Percentiles rank a stretch among this genome's conserved stretches.
These are phyloP conservation scores for Acromyrmex charruanus DNA, from an alignment of 1,140 invertebrate genomes.

Conservation along the genomic window DNA sequence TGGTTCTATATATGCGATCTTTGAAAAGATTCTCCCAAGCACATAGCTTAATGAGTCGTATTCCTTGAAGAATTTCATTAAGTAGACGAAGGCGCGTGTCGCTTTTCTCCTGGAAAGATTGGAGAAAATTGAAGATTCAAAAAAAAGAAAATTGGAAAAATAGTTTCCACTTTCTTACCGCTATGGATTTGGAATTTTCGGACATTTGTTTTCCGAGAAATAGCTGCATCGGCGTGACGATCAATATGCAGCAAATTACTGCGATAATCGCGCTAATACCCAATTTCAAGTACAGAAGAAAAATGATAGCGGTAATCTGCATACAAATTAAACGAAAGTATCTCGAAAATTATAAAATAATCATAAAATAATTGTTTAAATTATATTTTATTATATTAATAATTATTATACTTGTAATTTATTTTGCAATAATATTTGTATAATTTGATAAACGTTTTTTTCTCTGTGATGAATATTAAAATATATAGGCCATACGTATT, in stretches of 20 bases:
- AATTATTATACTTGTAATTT: no score
- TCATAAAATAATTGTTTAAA: no score
- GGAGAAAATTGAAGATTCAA: not conserved
- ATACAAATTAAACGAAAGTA: conserved; percentile 23
- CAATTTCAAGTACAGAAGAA: conserved; percentile 91
- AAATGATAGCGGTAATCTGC: conserved; percentile 91
- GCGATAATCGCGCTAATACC: conserved; percentile 93
- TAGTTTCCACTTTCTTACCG: conserved; percentile 86
- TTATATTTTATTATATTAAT: no score
- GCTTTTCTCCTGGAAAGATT: conserved; percentile 87
- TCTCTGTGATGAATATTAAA: not conserved
- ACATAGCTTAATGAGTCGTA: conserved; percentile 93
- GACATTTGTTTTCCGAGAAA: conserved; percentile 91
- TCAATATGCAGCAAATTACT: conserved; percentile 89
- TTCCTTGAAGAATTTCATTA: conserved; percentile 93
- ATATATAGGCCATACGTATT: conserved; percentile 14
- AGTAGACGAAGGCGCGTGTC: conserved; percentile 92
- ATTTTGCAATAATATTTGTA: not conserved
- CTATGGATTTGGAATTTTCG: conserved; percentile 89
- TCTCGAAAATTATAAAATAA: no score
- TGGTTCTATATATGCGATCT: conserved; percentile 88
- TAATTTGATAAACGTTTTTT: not conserved
- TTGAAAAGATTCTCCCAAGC: conserved; percentile 93
- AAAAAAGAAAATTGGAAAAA: conserved; percentile 58
- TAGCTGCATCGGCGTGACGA: conserved; percentile 91